phyloP scores from a whole-genome alignment of 64 coral and sea anemone genomes.

The Astreopora myriophthalma region DNA sequence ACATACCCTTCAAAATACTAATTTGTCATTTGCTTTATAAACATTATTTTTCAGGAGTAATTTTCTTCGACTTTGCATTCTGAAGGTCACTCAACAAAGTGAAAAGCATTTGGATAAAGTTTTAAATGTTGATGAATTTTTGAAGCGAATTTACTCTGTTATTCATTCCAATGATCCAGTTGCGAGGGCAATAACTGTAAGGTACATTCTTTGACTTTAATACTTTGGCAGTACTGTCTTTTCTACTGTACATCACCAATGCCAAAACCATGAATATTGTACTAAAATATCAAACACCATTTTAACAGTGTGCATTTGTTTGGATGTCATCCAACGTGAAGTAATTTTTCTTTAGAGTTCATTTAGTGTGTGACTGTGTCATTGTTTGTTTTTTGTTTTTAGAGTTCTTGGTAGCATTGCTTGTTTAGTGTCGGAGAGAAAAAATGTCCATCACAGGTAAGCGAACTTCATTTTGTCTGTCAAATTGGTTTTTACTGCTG shows the following conservation, averaged over 20 bases:
- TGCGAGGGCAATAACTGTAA: constrained; percentile 95
- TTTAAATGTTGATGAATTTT: constrained; percentile 94
- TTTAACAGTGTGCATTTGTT: too few relatives aligned
- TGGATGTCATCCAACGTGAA: too few relatives aligned
- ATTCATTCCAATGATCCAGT: constrained; percentile 98
- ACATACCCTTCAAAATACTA: too few relatives aligned
- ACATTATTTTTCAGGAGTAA: constrained; percentile 73
- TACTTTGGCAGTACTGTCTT: too few relatives aligned
- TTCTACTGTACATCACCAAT: too few relatives aligned
- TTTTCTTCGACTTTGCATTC: constrained; percentile 90
- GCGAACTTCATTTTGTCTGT: not conserved
- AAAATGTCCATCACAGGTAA: constrained; percentile 99
- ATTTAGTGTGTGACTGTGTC: too few relatives aligned
- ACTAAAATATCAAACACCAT: too few relatives aligned
- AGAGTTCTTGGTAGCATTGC: constrained; percentile 99
- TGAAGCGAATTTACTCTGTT: constrained; percentile 94
- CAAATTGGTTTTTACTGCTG: not conserved
- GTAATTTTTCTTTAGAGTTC: too few relatives aligned
- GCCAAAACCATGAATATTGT: too few relatives aligned
- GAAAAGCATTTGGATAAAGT: constrained; percentile 98
- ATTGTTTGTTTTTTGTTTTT: too few relatives aligned
- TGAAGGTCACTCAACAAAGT: constrained; percentile 95
- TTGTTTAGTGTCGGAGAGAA: constrained; percentile 88
- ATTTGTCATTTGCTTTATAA: not conserved
- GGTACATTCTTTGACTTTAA: constrained; percentile 23